These are phyloP conservation scores for Sprattus sprattus DNA, from an alignment of 2,113 vertebrate genomes.

Conservation along the genomic window DNA sequence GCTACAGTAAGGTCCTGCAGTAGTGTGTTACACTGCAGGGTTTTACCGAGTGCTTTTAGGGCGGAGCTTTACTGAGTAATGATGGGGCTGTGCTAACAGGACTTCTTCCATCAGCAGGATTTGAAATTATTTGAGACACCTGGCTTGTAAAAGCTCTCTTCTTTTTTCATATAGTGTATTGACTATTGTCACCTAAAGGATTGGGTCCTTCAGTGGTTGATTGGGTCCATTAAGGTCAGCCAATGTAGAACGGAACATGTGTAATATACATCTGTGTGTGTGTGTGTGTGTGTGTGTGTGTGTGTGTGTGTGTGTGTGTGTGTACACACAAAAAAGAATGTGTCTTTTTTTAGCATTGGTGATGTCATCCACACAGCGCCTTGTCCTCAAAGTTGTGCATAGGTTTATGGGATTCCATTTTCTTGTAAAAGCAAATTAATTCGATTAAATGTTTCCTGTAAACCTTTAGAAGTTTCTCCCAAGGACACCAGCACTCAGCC, in stretches of 20 bases:
- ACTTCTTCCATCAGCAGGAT: too few species aligned
- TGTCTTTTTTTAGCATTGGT: neutral
- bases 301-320: slow-evolving; percentile 14
- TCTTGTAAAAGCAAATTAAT: slow-evolving; percentile 68
- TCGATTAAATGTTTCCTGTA: slow-evolving; percentile 70
- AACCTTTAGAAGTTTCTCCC: slow-evolving; percentile 61
- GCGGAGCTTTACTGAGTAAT: neutral
- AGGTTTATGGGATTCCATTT: slow-evolving; percentile 25
- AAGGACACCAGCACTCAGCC: slow-evolving; percentile 62
- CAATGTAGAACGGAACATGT: neutral
- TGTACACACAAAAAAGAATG: neutral
- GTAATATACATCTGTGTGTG: neutral
- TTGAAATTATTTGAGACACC: too few species aligned
- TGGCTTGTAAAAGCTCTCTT: too few species aligned
- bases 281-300: neutral
- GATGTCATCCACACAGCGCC: slow-evolving; percentile 27
- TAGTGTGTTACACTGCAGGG: too few species aligned
- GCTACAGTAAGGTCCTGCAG: too few species aligned
- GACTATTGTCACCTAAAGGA: neutral
- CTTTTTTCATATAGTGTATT: too few species aligned
- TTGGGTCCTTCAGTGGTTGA: neutral
- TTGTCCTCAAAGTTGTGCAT: slow-evolving; percentile 21
- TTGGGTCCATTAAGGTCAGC: neutral
- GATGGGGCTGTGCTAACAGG: too few species aligned
- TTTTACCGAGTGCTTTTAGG: too few species aligned